phyloP scores from a whole-genome alignment of 2,113 vertebrate species.

The Genyomyrus donnyi region DNA sequence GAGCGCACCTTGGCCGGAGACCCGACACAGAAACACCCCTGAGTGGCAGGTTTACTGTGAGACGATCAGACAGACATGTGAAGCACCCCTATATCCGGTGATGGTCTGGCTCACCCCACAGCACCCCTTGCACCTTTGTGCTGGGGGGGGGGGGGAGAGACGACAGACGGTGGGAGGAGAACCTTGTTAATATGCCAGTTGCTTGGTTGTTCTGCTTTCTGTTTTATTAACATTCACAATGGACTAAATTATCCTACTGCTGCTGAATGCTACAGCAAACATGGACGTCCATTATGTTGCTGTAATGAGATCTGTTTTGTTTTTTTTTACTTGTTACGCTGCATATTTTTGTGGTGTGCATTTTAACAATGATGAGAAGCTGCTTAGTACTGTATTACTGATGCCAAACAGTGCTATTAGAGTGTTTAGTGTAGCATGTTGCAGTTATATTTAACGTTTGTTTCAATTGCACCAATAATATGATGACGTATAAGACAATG shows the following conservation, averaged over 20 bases:
- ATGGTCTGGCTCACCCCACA: background rate
- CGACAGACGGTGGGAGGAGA: background rate
- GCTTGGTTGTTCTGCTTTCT: constrained; percentile 18
- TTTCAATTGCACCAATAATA: background rate
- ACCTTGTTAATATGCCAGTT: constrained; percentile 20
- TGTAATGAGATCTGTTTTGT: background rate
- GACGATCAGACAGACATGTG: background rate
- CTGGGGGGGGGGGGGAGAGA: background rate
- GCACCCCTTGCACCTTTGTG: background rate
- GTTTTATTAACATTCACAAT: constrained; percentile 25
- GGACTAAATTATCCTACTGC: constrained; percentile 22
- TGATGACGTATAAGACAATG: background rate
- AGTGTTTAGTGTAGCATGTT: background rate
- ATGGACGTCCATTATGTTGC: background rate
- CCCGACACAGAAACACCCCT: background rate
- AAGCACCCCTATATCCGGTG: background rate
- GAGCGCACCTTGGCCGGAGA: background rate
- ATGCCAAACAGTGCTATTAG: background rate
- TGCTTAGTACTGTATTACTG: background rate
- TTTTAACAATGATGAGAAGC: background rate
- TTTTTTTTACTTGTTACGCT: background rate
- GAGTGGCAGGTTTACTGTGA: background rate
- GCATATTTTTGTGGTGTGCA: background rate
- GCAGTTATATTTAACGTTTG: background rate
- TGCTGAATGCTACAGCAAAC: constrained; percentile 23